Base-by-base conservation (phyloP, 2,113 vertebrate genomes). In the Hypomesus transpacificus region DNA sequence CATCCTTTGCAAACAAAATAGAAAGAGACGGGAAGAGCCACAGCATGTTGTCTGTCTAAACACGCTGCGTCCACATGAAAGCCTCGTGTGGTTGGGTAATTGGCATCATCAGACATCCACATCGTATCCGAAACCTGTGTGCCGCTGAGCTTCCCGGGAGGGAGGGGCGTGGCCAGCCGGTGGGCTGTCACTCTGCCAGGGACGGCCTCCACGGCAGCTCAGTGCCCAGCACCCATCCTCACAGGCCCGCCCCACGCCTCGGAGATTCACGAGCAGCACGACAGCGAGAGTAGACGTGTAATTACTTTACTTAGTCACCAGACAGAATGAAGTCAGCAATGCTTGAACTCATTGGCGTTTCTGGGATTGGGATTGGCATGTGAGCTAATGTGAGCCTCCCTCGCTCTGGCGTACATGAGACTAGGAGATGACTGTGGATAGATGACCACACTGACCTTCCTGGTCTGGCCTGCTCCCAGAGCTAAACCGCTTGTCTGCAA, bases 251-350 rank as follows among this genome's bases (percentile, higher is more conserved):
- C 78, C 70, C 73, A 74, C 51, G 71, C 78, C 82, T 68, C 68
- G 75, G 86, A 89, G 79, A 90, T 89, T 85, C 86, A 88, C 86
- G 82, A 84, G 85, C 85, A 89, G 87, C 59, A 84, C 80, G 74
- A 69, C 67, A 77, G 80, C 81, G 34, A 72, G 82, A 82, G 39
- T 46, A 91, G 88, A 92, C 89, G 81, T 89, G 84, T 91, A 91
- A 92, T 91, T 90, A 89, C 83, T 71, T 69, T 73, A 74, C 82
- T 89, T 86, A 88, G 85, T 90, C 87, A 90, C 84, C 66, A 82
- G 86, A 89, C 79, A 21, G 73, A 82, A 76, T 88, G 84, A 90
- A 85, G 88, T 87, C 82, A 88, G 71, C 84, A 85, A 69, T 72
- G 79, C 84, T 85, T 84, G 75, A 85, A 87, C 84, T 78, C 78